phyloP scores from a whole-genome alignment of 37 sponge, comb jelly and placozoan species.

The Trichoplax adhaerens region DNA sequence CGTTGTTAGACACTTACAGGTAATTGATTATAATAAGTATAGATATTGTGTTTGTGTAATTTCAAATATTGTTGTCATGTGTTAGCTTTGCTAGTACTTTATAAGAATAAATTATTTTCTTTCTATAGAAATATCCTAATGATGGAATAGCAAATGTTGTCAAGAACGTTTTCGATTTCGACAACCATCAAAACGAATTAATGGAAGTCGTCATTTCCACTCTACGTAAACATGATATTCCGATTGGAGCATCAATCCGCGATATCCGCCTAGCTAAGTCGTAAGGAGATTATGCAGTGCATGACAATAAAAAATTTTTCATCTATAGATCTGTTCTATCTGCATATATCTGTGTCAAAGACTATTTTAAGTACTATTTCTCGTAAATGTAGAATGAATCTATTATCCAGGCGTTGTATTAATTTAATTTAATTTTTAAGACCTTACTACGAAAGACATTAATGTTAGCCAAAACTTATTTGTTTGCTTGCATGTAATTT shows the following conservation, averaged over 20 bases:
- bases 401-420: too few relatives aligned
- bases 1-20: constrained; percentile 70
- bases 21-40: background rate
- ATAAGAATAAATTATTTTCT: background rate
- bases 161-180: constrained; percentile 82
- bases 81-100: background rate
- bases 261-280: constrained; percentile 22
- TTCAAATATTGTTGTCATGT: background rate
- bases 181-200: constrained; percentile 46
- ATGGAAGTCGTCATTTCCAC: constrained; percentile 33
- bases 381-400: too few relatives aligned
- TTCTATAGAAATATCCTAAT: constrained; percentile 36
- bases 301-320: too few relatives aligned
- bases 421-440: too few relatives aligned
- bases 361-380: too few relatives aligned
- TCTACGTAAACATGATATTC: constrained; percentile 80
- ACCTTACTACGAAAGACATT: too few relatives aligned
- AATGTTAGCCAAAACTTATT: too few relatives aligned
- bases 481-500: too few relatives aligned
- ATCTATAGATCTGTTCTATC: too few relatives aligned
- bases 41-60: background rate
- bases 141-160: constrained; percentile 52
- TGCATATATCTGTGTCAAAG: too few relatives aligned
- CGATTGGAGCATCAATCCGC: constrained; percentile 46
- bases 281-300: constrained; percentile 7